Base-by-base conservation (phyloP, 2,888 invertebrate species). In the Cephus sareptanus region DNA sequence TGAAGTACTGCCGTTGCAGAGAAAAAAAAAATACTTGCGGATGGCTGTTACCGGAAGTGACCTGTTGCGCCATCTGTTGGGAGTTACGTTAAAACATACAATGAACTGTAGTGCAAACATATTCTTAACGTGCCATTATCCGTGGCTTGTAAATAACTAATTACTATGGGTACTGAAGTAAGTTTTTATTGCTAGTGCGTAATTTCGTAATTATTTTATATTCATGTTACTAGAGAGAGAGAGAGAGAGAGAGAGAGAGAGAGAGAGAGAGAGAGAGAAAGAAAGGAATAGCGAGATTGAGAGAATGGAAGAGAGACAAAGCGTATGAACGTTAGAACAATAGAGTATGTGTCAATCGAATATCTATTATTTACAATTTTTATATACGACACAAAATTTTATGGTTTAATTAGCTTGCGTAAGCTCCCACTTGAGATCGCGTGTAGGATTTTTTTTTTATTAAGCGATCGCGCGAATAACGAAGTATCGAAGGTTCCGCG, bases 101-200 rank as follows among this genome's bases (percentile, higher is more conserved):
- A 84, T 83, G 85, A 86, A 87, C 82, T 84, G 87, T 90, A 89
- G 88, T 89, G 89, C 88, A 90, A 91, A 89, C 84, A 87, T 89
- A 89, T 89, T 90, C 90, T 89, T 90, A 90, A 90, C 85, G 91
- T 91, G 91, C 91, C 91, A 91, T 91, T 88, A 79, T 82, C 82
- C 81, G 88, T 91, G 91, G 91, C 91, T 89, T 91, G 91, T 91
- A 91, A 88, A 91, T 91, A 91, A 86, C 84, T 84, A 84, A 78
- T 80, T 81, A 85, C 80, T 83, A 79, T 83, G 81, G 80, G 40
- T 78, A 56, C 56, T 71, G 70, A 77, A 77, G 11, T 12, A 74
- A 76, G 76, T 77, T 70, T 34, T 40, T 40, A 40, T 23, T 40
- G 40, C 40, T 40, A 40, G 40, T 40, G 0, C 40, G 23, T 40